Conservation (phyloP, 2,797 vertebrate species). For the Bradypus variegatus region DNA sequence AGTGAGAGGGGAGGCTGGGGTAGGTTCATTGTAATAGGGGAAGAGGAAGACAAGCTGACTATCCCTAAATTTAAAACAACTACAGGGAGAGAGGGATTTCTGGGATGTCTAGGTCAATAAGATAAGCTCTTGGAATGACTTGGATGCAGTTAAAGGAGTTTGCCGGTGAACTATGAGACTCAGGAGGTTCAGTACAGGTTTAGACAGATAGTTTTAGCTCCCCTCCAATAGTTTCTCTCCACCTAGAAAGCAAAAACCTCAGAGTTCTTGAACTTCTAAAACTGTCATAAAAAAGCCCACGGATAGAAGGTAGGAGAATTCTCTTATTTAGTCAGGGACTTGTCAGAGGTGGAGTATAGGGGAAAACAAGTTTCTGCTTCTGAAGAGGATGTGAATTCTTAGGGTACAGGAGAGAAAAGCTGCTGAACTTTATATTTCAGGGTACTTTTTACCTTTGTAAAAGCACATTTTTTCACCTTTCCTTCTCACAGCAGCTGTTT, state of each 20-base stretch:
- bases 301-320: neutral
- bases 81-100: neutral
- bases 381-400: neutral
- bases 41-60: neutral
- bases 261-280: neutral
- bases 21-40: neutral
- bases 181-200: fast-evolving
- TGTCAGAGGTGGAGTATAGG: neutral
- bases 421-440: neutral
- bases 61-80: neutral
- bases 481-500: neutral
- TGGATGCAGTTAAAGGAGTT: neutral
- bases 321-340: neutral
- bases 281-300: neutral
- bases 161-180: neutral
- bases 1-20: neutral
- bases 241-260: neutral
- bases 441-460: neutral
- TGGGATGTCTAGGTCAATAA: neutral
- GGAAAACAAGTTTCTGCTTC: neutral
- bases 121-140: neutral
- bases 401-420: neutral
- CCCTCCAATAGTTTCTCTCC: neutral
- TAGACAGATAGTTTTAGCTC: neutral
- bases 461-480: neutral